Percentiles rank a stretch among this genome's conserved stretches.
These are phyloP conservation scores for Drosophila neutralis DNA, from an alignment of 2,888 invertebrate species.

Conservation along the genomic window DNA sequence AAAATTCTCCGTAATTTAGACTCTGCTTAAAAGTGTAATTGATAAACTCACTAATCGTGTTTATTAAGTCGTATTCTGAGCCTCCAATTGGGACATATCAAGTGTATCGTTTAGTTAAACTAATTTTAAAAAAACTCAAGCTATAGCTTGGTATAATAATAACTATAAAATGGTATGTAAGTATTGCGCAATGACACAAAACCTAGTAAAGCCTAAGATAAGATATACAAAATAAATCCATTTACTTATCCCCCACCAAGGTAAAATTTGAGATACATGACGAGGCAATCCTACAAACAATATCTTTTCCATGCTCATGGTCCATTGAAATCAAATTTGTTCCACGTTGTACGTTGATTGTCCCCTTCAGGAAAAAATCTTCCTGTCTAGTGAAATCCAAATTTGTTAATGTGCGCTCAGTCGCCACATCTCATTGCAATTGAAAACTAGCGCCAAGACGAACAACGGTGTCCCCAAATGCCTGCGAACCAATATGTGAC, in stretches of 20 bases:
- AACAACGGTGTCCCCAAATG: background rate
- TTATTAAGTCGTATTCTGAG: slow-evolving; percentile 29
- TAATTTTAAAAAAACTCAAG: background rate
- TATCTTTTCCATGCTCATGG: background rate
- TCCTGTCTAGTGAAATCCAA: background rate
- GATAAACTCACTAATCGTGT: slow-evolving; percentile 17
- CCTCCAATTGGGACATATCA: slow-evolving; percentile 8
- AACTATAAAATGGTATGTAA: background rate
- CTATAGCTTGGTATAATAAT: background rate
- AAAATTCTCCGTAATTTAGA: background rate
- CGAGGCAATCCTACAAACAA: background rate
- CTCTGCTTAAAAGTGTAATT: background rate
- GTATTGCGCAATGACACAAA: background rate
- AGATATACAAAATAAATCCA: background rate
- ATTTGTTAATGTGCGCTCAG: background rate
- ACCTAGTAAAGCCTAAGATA: background rate
- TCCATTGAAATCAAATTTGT: background rate
- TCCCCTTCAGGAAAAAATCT: too few species aligned
- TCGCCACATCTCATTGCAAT: background rate
- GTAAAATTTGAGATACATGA: too few species aligned
- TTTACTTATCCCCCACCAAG: background rate
- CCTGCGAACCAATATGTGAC: background rate
- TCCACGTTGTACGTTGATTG: too few species aligned
- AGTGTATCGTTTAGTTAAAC: slow-evolving; percentile 4
- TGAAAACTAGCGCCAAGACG: background rate